Base-by-base conservation (phyloP, 92 coral and sea anemone species). In the Virgularia gustaviana region DNA sequence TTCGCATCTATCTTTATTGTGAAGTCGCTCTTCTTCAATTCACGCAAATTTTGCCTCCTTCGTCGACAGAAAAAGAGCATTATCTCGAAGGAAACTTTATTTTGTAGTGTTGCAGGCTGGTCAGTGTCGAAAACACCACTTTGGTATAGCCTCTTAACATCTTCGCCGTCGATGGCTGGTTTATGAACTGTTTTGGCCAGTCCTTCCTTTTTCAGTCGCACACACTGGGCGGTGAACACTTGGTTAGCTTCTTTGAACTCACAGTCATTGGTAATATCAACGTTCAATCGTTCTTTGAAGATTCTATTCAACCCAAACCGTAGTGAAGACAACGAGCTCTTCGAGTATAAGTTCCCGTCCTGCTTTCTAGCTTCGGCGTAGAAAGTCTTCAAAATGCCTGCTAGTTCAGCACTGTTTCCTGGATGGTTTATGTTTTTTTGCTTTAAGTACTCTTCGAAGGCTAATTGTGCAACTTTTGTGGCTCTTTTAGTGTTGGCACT, bases 361-460 rank as follows among this genome's bases (percentile, higher is more conserved):
- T 32, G 33, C 36, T 72, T 72, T 56, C 78, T 72, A 31, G 47
- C 78, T 42, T 54, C 67, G 67, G 68, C 42, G 78, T 55, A 72
- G 56, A 72, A 72, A 38, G 29, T 57, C 70, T 32, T 35, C 28
- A 72, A 37, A 15, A 57, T 57, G 45, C 35, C 70, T 34, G 78
- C 78, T 1, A 72, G 70, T 63, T 75, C 80, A n/a, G 36, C 75
- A 15, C 70, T 33, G 18, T 43, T 73, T 0, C 24, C 9, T 6
- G 84, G 79, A 60, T 53, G 33, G 9, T 45, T 34, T 33, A 72
- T 31, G 30, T 72, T 25, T 63, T 80, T 80, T 70, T 80, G 80
- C 29, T 73, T 45, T 24, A 80, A 67, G 51, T 73, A 62, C 10
- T 65, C 25, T 32, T 79, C 49, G 32, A 79, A 79, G 43, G 60